Base-by-base conservation (phyloP, 2,797 vertebrate genomes). In the Protosalanx chinensis region DNA sequence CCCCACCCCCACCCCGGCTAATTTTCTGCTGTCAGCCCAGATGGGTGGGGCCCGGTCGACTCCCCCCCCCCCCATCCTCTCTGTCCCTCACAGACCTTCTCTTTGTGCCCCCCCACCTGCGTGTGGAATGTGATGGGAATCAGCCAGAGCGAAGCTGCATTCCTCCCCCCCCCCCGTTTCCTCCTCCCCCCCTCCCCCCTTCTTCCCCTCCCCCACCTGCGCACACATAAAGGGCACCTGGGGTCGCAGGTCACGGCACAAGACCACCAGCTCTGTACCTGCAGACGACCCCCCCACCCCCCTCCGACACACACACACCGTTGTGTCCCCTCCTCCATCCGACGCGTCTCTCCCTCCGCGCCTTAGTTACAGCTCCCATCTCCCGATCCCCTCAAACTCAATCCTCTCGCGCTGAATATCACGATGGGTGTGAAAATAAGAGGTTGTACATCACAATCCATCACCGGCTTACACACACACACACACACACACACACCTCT, bases 191-290 rank as follows among this genome's bases (percentile, higher is more conserved):
- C n/a, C n/a, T n/a, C n/a, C 57, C 46, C 49, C 16, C 29, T 5
- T 4, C n/a, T 29, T n/a, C 46, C 68, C 33, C 20, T 30, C 53
- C 3, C 29, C 23, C 27, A 7, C 41, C 29, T 35, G 35, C 29
- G 69, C 81, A 77, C 86, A 87, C 86, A 84, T 87, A 84, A 76
- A 81, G 82, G 78, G 82, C 80, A 77, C 78, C 80, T 82, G 84
- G 83, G 84, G 83, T 82, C 79, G 77, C 74, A 61, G 63, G 15
- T 4, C 10, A 29, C 15, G 66, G 56, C 51, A 74, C 57, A n/a
- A 72, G 77, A 76, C 70, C 72, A 60, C 74, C 79, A 68, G 61
- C 72, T 77, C 56, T 72, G 72, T 60, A 64, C 37, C 37, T 41
- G 30, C 64, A 1, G 29, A n/a, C 59, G 65, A 46, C 30, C 33